Evolutionary conservation across 2,888 invertebrate genomes (phyloP), one percentile per base, ranked within the genome.

Genomic region (Aplocera efformata): DNA sequence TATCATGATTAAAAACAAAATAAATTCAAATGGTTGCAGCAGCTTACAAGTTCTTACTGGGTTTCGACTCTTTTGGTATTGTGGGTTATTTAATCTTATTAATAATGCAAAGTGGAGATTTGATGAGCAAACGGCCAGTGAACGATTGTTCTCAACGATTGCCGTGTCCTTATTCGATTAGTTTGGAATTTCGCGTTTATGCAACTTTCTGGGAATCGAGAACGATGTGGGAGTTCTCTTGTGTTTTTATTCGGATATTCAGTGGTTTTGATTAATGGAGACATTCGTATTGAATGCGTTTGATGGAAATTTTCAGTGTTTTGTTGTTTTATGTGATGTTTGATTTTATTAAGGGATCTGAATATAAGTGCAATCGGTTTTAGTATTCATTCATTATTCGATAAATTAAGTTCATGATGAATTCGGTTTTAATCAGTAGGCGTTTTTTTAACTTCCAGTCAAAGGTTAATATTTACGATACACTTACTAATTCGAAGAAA

Each of bases 211-310:
- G 47, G 73, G 84, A 83, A 79, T 60, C 50, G 49, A 30, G 40
- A 45, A 40, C 83, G 67, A 72, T 77, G 79, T 81, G 85, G 84
- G 80, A 72, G 83, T 76, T 72, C 79, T 55, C 41, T 10, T 27
- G 23, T 57, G 66, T 74, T 75, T 81, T 81, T 73, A 56, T 44
- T 49, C 53, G 53, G 54, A 66, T 65, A 62, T 59, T 62, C 56
- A 53, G 52, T 54, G 53, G 50, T 56, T 61, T 70, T 68, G 63
- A 60, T 63, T 78, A 81, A 85, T 84, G 76, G 79, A 82, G 82
- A 78, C 78, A 74, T 82, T 77, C 72, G 46, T 30, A 42, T 52
- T 48, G 36, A 46, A 38, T 39, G 47, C 22, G 31, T 37, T 39
- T 39, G 25, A 11, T 25, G 28, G 26, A 11, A 27, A 11, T 17